Evolutionary conservation across 2,113 vertebrate genomes (phyloP).

Genomic region (Serinus canaria): DNA sequence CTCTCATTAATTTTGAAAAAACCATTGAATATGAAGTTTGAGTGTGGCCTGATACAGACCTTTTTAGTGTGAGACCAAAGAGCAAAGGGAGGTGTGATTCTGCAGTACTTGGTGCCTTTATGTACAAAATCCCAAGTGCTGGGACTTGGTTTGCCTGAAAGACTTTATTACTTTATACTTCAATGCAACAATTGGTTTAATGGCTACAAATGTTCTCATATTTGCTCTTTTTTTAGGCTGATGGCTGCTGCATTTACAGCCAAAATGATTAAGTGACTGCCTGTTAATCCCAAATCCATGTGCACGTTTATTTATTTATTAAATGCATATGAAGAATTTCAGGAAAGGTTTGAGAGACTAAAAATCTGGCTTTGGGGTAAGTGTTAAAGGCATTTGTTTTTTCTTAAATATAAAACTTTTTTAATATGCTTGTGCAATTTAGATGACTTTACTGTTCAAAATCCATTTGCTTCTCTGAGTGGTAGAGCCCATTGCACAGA

Average conservation of each 20-base stretch:
- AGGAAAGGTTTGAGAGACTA: neutral
- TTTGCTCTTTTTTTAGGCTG: neutral
- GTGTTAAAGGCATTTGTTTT: neutral
- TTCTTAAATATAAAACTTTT: neutral
- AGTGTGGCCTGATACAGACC: neutral
- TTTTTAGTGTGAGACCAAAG: neutral
- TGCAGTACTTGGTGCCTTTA: neutral
- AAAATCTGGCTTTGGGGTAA: neutral
- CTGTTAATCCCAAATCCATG: neutral
- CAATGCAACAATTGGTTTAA: neutral
- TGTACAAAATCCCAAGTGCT: neutral
- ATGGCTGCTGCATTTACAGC: neutral
- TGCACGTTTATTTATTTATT: neutral
- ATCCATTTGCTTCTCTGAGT: neutral
- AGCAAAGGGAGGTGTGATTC: neutral
- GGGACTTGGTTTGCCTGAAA: neutral
- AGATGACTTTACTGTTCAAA: neutral
- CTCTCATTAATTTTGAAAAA: neutral
- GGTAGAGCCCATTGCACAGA: neutral
- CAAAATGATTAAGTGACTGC: neutral
- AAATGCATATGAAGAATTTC: neutral
- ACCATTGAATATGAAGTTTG: neutral
- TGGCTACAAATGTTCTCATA: neutral
- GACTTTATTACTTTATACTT: neutral
- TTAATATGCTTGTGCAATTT: neutral